Conservation (phyloP, 23 tunicate species). For the Ciona savignyi region DNA sequence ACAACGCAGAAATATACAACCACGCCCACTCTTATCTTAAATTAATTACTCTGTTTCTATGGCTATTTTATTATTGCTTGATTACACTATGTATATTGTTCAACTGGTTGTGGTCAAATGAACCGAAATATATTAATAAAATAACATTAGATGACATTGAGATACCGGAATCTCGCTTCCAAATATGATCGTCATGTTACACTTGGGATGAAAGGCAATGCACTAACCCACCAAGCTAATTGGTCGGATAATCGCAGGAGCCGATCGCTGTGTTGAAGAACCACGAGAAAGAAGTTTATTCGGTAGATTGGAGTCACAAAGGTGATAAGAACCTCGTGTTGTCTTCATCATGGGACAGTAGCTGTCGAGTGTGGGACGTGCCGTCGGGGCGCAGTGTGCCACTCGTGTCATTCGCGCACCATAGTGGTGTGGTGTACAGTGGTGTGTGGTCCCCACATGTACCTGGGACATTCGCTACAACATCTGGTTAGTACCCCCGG, state of each 20-base stretch:
- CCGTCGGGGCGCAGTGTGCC: constrained; percentile 5
- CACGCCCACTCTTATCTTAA: too few species aligned
- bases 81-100: too few species aligned
- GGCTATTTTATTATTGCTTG: too few species aligned
- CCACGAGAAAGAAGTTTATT: constrained; percentile 90
- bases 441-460: constrained; percentile 76
- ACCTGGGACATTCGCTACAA: constrained; percentile 37
- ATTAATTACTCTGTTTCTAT: too few species aligned
- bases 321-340: constrained; percentile 46
- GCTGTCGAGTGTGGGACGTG: constrained; percentile 59
- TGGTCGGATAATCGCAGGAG: constrained; percentile 20
- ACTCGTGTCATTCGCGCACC: constrained; percentile 27
- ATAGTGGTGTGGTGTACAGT: constrained; percentile 71
- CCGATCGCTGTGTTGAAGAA: constrained; percentile 43
- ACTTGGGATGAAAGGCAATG: too few species aligned
- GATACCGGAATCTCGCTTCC: too few species aligned
- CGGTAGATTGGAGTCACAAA: constrained; percentile 80
- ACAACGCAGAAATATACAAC: too few species aligned
- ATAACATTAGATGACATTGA: too few species aligned
- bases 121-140: too few species aligned
- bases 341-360: constrained; percentile 84
- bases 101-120: too few species aligned
- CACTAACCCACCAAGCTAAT: not conserved
- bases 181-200: too few species aligned
- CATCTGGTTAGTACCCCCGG: constrained; percentile 76